Evolutionary conservation across 2,797 vertebrate species (phyloP), one percentile per base, ranked within the genome.

Genomic region (Ficedula albicollis): DNA sequence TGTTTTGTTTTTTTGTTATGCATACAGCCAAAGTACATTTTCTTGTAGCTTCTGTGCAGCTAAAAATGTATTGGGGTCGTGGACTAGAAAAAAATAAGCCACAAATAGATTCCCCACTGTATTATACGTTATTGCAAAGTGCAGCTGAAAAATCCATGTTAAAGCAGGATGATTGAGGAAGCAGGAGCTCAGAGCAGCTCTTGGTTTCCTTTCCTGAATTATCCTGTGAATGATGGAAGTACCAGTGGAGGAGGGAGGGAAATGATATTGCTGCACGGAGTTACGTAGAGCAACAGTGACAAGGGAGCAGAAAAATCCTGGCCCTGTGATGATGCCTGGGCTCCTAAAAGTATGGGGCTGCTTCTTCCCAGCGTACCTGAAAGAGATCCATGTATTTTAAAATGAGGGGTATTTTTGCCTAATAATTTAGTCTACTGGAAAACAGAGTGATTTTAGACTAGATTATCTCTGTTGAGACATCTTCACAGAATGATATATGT

Each of bases 241-340:
- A 11, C 18, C 36, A 29, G 17, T 5, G 48, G 25, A 46, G 43
- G 9, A 49, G 8, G 3, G 4, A 82, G 38, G 48, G 48, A 54
- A 52, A 25, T 1, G 0, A 2, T 13, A 6, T 5, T 32, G 55
- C 15, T 73, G 39, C 9, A 7, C 2, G 9, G 41, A 44, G 26
- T 54, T 67, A 32, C n/a, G 22, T 5, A 30, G 10, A 46, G 29
- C 4, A 0, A 20, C 36, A 64, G 32, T 16, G 66, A 27, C 29
- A 34, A 34, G 62, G 54, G 15, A 46, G n/a, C 22, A 43, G 49
- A 63, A 67, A 75, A 72, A 55, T n/a, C 11, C 38, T n/a, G 34
- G 30, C 15, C 9, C 36, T 34, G 21, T 30, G 43, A 38, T 27
- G 23, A 6, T 0, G 1, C 21, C 10, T 10, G 22, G 30, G 11